Evolutionary conservation across 2,797 vertebrate species (phyloP).

Genomic region (Echiichthys vipera): DNA sequence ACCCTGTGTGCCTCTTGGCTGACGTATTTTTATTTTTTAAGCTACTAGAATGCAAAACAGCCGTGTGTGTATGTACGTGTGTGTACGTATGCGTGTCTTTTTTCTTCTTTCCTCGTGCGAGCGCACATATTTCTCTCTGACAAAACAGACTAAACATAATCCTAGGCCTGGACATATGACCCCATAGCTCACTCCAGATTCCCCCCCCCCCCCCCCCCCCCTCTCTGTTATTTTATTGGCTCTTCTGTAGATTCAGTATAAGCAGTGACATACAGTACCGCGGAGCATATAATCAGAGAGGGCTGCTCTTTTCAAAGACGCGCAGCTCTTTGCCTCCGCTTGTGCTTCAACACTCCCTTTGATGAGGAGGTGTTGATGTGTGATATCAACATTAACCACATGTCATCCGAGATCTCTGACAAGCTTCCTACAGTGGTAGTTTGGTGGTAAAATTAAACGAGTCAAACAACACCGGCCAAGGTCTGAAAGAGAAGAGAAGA

Average conservation of each 20-base stretch:
- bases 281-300: constrained; percentile 67
- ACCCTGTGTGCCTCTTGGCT: constrained; percentile 67
- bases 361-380: constrained; percentile 66
- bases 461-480: constrained; percentile 23
- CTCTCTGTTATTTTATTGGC: constrained; percentile 68
- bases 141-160: constrained; percentile 86
- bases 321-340: constrained; percentile 28
- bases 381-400: constrained; percentile 64
- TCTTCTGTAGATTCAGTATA: constrained; percentile 64
- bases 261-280: constrained; percentile 32
- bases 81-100: neutral
- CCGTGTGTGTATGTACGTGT: neutral
- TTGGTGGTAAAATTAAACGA: constrained; percentile 50
- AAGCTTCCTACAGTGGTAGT: constrained; percentile 36
- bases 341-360: constrained; percentile 42
- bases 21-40: constrained; percentile 69
- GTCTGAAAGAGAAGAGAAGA: neutral
- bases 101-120: constrained; percentile 67
- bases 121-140: constrained; percentile 83
- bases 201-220: constrained; percentile 42
- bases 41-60: constrained; percentile 74
- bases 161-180: constrained; percentile 64
- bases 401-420: constrained; percentile 53
- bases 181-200: constrained; percentile 58
- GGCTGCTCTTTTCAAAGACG: constrained; percentile 47